These are phyloP conservation scores for Nothoprocta perdicaria DNA, from an alignment of 2,113 vertebrate genomes.

Conservation along the genomic window DNA sequence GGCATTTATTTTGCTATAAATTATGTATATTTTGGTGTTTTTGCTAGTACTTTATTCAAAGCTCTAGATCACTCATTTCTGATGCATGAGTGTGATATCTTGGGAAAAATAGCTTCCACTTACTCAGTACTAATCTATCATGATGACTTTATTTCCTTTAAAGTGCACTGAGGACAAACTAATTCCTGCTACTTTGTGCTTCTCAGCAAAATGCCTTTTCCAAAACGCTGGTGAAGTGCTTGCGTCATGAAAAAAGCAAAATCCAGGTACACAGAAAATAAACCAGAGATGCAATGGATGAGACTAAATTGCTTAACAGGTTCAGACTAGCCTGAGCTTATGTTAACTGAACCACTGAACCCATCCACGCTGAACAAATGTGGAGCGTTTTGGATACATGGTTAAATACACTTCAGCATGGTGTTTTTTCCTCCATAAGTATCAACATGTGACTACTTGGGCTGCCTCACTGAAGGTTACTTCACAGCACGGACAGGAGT, in stretches of 20 bases:
- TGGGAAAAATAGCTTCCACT: conserved; percentile 53
- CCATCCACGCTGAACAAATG: conserved; percentile 55
- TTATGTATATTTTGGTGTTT: conserved; percentile 8
- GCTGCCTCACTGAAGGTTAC: not conserved
- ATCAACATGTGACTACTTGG: not conserved
- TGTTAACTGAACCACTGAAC: conserved; percentile 30
- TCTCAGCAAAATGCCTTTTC: conserved; percentile 50
- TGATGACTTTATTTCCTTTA: conserved; percentile 32
- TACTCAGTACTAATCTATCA: conserved; percentile 10
- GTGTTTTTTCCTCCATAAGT: conserved; percentile 7
- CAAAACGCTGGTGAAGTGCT: conserved; percentile 25
- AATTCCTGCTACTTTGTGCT: not conserved
- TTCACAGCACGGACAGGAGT: not conserved
- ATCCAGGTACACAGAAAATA: conserved; percentile 26
- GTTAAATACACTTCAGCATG: not conserved
- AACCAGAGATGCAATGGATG: conserved; percentile 40
- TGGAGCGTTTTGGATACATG: not conserved
- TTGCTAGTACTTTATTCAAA: not conserved
- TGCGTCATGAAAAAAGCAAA: conserved; percentile 58
- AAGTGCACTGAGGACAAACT: conserved; percentile 43
- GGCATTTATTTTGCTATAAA: conserved; percentile 20
- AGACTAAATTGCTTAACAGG: conserved; percentile 59
- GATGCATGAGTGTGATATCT: not conserved
- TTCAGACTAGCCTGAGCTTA: conserved; percentile 51
- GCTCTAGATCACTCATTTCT: conserved; percentile 27